Evolutionary conservation across 2,888 invertebrate genomes (phyloP), one percentile per base, ranked within the genome.

Genomic region (Cheiracanthium punctorium): DNA sequence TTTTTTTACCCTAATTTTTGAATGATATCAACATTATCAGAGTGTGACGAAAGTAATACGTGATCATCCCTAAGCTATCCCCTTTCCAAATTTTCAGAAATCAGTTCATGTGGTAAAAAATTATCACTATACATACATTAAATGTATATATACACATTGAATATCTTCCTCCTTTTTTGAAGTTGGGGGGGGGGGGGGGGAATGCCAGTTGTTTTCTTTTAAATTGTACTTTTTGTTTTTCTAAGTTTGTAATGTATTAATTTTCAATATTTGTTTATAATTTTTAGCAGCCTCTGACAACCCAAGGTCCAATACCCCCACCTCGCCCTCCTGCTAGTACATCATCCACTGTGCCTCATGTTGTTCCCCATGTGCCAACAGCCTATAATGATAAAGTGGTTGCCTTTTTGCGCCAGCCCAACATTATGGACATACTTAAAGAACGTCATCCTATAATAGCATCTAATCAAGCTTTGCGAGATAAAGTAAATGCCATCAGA

Each of bases 361-460:
- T 90, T 58, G 88, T 89, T 30, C 89, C 90, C 29, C 94, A 95
- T 89, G 95, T 97, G 91, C 97, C 97, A 0, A 94, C 96, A 24
- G 97, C 98, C 1, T 98, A 98, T 92, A 98, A 98, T 91, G 98
- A 98, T 91, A 92, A 95, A 94, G 98, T 98, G 89, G 97, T 98
- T 77, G 96, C 97, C n/a, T 98, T 98, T 93, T 94, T 98, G 41
- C 94, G 98, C 0, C 98, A 98, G 91, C 96, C 97, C 12, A 97
- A 97, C 92, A 97, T 98, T 90, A 94, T 97, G 92, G 97, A 97
- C 90, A 96, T 98, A 89, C 93, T 98, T 88, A 95, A 95, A 77
- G 97, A 96, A 91, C 93, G 96, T 14, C 96, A 96, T 91, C 94
- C 95, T 12, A 69, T 80, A 14, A 94, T 96, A 12, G 93, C 93